Base-by-base conservation (phyloP, 2,888 invertebrate species). In the Zhuqinia jingwanae region DNA sequence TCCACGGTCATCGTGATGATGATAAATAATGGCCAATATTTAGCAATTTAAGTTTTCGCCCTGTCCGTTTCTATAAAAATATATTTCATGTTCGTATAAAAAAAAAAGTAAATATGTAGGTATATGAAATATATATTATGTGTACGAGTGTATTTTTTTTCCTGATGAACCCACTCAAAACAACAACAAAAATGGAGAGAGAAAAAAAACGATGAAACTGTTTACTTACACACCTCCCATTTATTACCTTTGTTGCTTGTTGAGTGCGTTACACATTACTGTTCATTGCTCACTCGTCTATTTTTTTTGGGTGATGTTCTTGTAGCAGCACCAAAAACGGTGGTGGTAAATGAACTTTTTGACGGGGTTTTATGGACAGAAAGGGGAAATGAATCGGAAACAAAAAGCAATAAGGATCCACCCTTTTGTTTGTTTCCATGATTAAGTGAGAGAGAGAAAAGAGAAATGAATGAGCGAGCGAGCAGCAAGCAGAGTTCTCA, bases 361-460 rank as follows among this genome's bases (percentile, higher is more conserved):
- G 82, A 75, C 73, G 82, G 45, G 60, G 45, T 82, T 82, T 81
- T 80, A 80, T 80, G 50, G 65, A 58, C 56, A 84, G 70, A 73
- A 45, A 63, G 78, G 85, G 79, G 73, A 85, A 85, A 85, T 78
- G 79, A 85, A 85, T 85, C 79, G 78, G 85, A 85, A 79, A 81
- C 70, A 85, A 78, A 84, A 85, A 79, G 78, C 78, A 84, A 70
- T 70, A 70, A 77, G 79, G 73, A 60, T 70, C 85, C 85, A 79
- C 85, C 85, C 85, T 68, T 79, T 85, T 85, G 85, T 85, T 85
- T 85, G 85, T 73, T 85, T 79, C 85, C 60, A 79, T 73, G 79
- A 85, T 85, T 85, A 85, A 79, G 56, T 60, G 85, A 85, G 79
- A 63, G 63, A 58, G 25, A 60, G 60, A 13, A 17, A 17, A 36